These are phyloP conservation scores for Phylloscopus trochilus DNA, from an alignment of 2,113 vertebrate species.

Conservation along the genomic window DNA sequence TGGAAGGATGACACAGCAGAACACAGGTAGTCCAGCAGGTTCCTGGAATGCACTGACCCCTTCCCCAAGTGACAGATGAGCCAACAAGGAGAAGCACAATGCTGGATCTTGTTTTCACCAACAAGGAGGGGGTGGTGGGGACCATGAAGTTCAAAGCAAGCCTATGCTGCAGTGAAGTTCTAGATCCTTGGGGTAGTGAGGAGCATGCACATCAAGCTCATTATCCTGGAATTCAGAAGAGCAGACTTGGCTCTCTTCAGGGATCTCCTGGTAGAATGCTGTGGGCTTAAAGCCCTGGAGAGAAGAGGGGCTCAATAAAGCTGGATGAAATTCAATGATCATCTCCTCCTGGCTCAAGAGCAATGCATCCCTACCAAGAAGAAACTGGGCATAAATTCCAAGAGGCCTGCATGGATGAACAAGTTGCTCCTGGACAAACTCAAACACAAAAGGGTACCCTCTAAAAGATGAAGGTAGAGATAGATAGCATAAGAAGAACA, in stretches of 20 bases:
- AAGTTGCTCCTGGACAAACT: not conserved
- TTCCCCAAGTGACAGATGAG: not conserved
- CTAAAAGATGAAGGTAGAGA: not conserved
- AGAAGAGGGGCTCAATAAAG: not conserved
- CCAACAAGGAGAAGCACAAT: not conserved
- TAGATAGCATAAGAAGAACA: not conserved
- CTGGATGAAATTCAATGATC: not conserved
- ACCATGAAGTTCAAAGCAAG: not conserved
- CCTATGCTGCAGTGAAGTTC: not conserved
- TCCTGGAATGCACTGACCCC: not conserved
- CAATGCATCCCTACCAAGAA: not conserved
- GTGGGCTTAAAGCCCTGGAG: not conserved
- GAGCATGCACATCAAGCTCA: not conserved
- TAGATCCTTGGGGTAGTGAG: not conserved
- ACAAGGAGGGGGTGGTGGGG: not conserved
- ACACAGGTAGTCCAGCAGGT: not conserved
- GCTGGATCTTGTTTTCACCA: not conserved
- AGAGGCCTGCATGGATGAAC: not conserved
- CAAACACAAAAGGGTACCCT: not conserved
- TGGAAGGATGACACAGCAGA: not conserved
- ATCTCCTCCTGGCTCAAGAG: not conserved
- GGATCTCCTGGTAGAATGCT: not conserved
- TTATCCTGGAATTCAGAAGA: not conserved
- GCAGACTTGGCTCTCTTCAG: not conserved
- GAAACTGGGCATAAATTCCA: not conserved